Evolutionary conservation across 2,113 vertebrate genomes (phyloP), one percentile per base, ranked within the genome.

Genomic region (Notarius lentiginosus): DNA sequence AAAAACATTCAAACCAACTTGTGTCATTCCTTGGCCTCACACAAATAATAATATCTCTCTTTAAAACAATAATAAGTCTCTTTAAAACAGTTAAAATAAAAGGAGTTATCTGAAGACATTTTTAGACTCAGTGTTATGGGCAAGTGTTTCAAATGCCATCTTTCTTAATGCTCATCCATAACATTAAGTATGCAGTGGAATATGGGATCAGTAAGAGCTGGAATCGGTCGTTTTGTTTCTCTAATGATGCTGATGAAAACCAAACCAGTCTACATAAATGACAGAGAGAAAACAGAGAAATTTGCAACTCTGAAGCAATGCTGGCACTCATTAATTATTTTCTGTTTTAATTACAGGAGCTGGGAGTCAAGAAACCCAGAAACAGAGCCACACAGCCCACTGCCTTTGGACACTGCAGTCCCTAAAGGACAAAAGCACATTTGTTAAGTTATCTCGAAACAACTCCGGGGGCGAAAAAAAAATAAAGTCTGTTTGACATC

Each of bases 301-400:
- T 91, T 92, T 91, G 91, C 70, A 86, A 86, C 87, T 91, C 91
- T 87, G 85, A 83, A 89, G 87, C 87, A 92, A 90, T 85, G 84
- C 72, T 2, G 75, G 83, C 80, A 73, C 84, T 91, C 89, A 89
- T 92, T 93, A 93, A 94, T 94, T 89, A 88, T 92, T 91, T 91
- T 92, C 91, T 93, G 91, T 88, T 93, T 93, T 92, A 89, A 94
- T 93, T 92, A 90, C 84, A 82, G 75, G 24, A 79, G n/a, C 51
- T 79, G 24, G 51, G 75, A 79, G 51, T 75, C 58, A 77, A 58
- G 24, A 84, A 82, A 86, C 86, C 7, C 4, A 47, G 24, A 41
- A 87, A 56, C 86, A 30, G 53, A 83, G 6, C 2, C 27, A 60
- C 34, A 53, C 65, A 72, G 12, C 20, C 79, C 61, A 63, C 81